These are phyloP conservation scores for Fringilla coelebs DNA, from an alignment of 2,797 vertebrate species.

Conservation along the genomic window DNA sequence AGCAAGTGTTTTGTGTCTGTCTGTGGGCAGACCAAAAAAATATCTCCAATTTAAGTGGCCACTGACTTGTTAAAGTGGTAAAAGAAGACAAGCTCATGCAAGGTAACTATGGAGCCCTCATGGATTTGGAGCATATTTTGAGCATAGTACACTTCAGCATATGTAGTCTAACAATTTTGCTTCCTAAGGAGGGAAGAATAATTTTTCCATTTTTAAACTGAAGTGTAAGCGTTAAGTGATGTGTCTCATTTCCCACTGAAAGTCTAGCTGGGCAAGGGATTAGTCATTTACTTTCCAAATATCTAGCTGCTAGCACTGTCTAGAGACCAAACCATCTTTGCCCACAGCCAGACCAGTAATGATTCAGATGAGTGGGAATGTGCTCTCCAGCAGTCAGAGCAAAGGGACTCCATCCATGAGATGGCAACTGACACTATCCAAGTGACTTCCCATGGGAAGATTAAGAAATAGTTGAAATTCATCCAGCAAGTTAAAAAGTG, in stretches of 20 bases:
- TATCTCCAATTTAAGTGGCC: background rate
- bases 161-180: background rate
- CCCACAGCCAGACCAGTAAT: background rate
- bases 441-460: background rate
- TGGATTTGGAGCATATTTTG: background rate
- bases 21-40: background rate
- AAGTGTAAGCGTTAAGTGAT: background rate
- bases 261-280: background rate
- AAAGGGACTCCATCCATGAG: background rate
- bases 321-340: background rate
- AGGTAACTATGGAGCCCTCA: background rate
- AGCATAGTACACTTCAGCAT: background rate
- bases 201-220: background rate
- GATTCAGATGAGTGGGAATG: background rate
- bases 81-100: background rate
- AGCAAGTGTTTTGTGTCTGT: background rate
- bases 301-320: background rate
- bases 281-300: constrained; percentile 12
- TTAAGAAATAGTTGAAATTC: constrained; percentile 26
- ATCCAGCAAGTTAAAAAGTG: background rate
- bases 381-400: background rate
- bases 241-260: background rate
- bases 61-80: background rate
- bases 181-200: background rate
- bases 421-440: background rate